Percentiles rank a stretch among this genome's conserved stretches.
Conservation (phyloP, 2,888 invertebrate genomes). For the Exocentrus adspersus region DNA sequence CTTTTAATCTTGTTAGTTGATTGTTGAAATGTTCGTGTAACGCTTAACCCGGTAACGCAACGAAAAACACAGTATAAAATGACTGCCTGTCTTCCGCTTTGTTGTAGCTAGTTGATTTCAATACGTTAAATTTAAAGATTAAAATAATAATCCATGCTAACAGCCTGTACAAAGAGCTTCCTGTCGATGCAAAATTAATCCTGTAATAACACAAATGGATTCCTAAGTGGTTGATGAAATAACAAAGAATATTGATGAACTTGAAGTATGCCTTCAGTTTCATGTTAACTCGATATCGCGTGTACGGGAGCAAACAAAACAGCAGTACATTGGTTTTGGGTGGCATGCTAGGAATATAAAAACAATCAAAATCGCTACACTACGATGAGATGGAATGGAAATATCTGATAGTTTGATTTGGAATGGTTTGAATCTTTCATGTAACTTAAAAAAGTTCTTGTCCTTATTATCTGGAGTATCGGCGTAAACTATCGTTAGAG, state of each 20-base stretch:
- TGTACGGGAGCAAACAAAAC: conserved; percentile 17
- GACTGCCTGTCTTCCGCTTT: too few species aligned
- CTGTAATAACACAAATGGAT: not conserved
- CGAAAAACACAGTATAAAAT: too few species aligned
- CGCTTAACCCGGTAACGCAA: too few species aligned
- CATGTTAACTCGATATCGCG: conserved; percentile 19
- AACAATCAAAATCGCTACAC: conserved; percentile 15
- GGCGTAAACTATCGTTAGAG: too few species aligned
- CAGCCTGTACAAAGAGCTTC: not conserved
- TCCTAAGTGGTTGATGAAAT: conserved; percentile 14
- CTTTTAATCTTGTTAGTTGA: too few species aligned
- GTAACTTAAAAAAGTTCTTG: not conserved
- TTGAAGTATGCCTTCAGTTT: conserved; percentile 4
- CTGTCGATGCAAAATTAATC: conserved; percentile 4
- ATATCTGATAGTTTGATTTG: conserved; percentile 2
- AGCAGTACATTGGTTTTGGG: conserved; percentile 7
- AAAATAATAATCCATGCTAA: not conserved
- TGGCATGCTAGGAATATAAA: conserved; percentile 1
- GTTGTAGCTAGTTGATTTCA: too few species aligned
- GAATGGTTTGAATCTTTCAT: not conserved
- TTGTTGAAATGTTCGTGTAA: too few species aligned
- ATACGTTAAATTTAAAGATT: too few species aligned
- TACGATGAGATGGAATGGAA: conserved; percentile 14
- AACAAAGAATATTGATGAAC: conserved; percentile 12
- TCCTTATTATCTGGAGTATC: too few species aligned